These are phyloP conservation scores for Cyanocitta stelleri DNA, from an alignment of 2,113 vertebrate species.

Conservation along the genomic window DNA sequence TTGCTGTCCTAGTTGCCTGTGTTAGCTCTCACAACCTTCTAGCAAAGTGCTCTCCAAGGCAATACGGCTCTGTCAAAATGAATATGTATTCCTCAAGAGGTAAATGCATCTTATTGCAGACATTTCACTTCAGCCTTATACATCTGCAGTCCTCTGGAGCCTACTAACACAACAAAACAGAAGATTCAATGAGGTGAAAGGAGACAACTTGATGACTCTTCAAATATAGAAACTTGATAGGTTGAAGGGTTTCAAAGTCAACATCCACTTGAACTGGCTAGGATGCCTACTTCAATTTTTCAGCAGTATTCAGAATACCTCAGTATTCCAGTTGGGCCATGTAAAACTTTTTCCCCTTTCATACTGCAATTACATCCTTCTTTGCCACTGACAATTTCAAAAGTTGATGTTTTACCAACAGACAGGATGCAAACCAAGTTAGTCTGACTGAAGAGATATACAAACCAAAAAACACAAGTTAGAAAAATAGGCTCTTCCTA, in stretches of 20 bases:
- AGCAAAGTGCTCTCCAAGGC: neutral
- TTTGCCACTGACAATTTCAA: neutral
- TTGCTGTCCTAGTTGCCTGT: neutral
- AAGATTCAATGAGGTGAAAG: neutral
- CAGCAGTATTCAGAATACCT: neutral
- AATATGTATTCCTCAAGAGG: neutral
- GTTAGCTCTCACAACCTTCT: neutral
- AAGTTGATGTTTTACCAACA: neutral
- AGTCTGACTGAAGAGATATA: neutral
- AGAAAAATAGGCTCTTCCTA: neutral
- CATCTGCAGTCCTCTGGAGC: neutral
- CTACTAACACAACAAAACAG: neutral
- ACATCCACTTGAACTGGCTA: neutral
- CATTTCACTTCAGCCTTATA: neutral
- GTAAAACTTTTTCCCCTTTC: neutral
- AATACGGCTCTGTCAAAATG: neutral
- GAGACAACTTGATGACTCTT: neutral
- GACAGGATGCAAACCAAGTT: neutral
- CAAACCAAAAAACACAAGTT: neutral
- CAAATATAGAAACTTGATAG: neutral
- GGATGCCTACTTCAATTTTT: neutral
- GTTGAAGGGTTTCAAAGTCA: neutral
- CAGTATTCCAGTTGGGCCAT: rapidly evolving
- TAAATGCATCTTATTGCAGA: neutral
- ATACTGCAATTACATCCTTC: neutral